phyloP scores from a whole-genome alignment of 1,140 invertebrate species.

The Fopius arisanus region DNA sequence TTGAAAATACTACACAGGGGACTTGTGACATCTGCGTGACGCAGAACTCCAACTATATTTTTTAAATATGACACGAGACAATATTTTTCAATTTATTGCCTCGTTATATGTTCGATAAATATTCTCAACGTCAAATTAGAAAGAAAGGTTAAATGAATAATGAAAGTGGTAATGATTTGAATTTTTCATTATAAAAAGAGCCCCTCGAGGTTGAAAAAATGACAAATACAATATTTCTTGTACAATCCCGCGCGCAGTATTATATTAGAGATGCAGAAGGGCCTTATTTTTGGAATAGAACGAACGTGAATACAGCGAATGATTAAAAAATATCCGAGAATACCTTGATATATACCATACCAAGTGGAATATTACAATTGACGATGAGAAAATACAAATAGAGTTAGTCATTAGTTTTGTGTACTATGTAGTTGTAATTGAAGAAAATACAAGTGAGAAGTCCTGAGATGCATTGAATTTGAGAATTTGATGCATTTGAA shows the following conservation, averaged over 20 bases:
- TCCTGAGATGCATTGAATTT: background rate
- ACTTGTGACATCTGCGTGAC: background rate
- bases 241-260: constrained; percentile 21
- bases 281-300: constrained; percentile 33
- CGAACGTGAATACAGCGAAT: constrained; percentile 44
- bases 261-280: constrained; percentile 16
- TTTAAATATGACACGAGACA: background rate
- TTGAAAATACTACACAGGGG: background rate
- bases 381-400: background rate
- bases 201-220: background rate
- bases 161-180: background rate
- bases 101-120: constrained; percentile 4
- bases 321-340: constrained; percentile 10
- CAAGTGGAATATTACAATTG: background rate
- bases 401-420: constrained; percentile 12
- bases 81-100: constrained; percentile 10
- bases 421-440: constrained; percentile 10
- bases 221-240: background rate
- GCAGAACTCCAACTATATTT: background rate
- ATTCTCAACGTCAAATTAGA: background rate
- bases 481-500: no score
- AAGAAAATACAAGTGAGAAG: background rate
- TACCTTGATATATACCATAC: background rate
- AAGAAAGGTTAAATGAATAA: background rate
- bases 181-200: background rate